Evolutionary conservation across 1,140 invertebrate species (phyloP), one percentile per base, ranked within the genome.

Genomic region (Gryllus bimaculatus): DNA sequence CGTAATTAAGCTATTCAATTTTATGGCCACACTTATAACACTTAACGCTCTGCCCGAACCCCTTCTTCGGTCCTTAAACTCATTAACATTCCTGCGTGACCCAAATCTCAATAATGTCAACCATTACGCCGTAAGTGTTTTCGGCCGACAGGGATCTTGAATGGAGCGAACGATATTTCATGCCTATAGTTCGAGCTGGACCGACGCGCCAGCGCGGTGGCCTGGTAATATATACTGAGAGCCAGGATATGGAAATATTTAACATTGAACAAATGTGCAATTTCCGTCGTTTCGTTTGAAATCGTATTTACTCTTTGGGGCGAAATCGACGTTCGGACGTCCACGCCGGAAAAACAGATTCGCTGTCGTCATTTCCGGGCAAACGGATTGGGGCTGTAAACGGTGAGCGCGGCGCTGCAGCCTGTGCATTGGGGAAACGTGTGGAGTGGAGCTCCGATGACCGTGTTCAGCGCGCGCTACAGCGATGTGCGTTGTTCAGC

Each of bases 1-100:
- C 54, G 54, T 66, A 66, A 66, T 66, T 66, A 66, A 66, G 54
- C 54, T 66, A 66, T 66, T 66, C 54, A 66, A 66, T 66, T 66
- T 66, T 66, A 66, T 66, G 54, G 54, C 10, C 54, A 66, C 54
- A 66, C 54, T 66, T 66, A 66, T 66, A 66, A 66, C 54, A 66
- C 54, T 66, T 66, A 66, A 66, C 18, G 54, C 54, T 66, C 54
- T 13, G 54, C 54, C 54, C 18, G 54, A 66, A 3, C 10, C 54
- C 54, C 54, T 66, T 66, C 54, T 66, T 13, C 18, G 54, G 54
- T 66, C 54, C 10, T 66, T 66, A 66, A 66, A 66, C 54, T 66
- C 54, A 66, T 66, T 66, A 66, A 66, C 54, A 66, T 66, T 66
- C 54, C 18, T 66, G 54, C 54, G 54, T 66, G 54, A 66, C 54